A percentile compares a stretch with the other conserved stretches of the same genome.
phyloP scores from a whole-genome alignment of 2,797 vertebrate species.

The Bradypodion pumilum region DNA sequence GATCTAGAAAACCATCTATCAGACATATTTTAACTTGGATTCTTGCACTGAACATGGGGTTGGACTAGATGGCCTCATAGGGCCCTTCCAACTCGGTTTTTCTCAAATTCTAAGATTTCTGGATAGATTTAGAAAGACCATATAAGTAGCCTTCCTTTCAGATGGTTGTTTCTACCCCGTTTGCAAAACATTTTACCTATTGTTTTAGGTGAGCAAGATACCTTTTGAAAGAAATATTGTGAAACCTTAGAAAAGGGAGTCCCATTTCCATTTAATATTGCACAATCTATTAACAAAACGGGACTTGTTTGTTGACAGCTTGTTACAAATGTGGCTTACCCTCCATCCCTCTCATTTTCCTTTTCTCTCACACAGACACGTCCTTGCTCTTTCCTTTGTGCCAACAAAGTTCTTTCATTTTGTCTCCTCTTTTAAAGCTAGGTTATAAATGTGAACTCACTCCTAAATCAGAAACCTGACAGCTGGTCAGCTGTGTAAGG shows the following conservation, averaged over 20 bases:
- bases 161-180: not conserved
- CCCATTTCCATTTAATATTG: not conserved
- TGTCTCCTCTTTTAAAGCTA: not conserved
- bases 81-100: too few species aligned
- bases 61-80: too few species aligned
- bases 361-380: not conserved
- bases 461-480: slow-evolving; percentile 3
- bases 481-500: slow-evolving; percentile 29
- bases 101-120: too few species aligned
- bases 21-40: too few species aligned
- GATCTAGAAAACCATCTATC: too few species aligned
- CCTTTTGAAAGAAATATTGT: not conserved
- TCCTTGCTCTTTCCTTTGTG: slow-evolving; percentile 21
- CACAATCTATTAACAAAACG: not conserved
- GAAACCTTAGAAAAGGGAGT: not conserved
- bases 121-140: too few species aligned
- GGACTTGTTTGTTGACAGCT: not conserved
- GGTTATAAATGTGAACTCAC: not conserved
- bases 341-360: not conserved
- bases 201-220: not conserved
- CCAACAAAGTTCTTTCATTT: slow-evolving; percentile 31
- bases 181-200: not conserved
- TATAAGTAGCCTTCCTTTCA: too few species aligned
- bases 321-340: not conserved
- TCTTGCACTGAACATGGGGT: too few species aligned